A percentile compares a stretch with the other conserved stretches of the same genome.
Conservation (phyloP, 2,797 vertebrate species). For the Thunnus albacares region DNA sequence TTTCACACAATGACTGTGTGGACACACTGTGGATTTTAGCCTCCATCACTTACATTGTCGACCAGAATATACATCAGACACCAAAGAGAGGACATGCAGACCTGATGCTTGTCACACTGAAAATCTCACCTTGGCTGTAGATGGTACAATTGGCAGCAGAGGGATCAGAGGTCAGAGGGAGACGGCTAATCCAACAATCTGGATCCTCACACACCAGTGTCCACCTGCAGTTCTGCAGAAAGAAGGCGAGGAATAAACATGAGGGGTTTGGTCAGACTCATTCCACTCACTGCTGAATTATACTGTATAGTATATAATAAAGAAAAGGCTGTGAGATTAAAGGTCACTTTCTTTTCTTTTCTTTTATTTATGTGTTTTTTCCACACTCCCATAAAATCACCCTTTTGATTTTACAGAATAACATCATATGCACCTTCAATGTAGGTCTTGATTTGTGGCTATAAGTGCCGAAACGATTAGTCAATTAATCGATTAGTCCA, state of each 20-base stretch:
- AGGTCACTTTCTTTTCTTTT: background rate
- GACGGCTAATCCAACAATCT: constrained; percentile 89
- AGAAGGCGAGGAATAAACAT: background rate
- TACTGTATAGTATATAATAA: background rate
- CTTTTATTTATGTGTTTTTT: background rate
- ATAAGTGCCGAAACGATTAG: too few relatives aligned
- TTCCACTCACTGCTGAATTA: background rate
- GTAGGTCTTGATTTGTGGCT: background rate
- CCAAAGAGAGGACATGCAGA: background rate
- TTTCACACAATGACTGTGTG: too few relatives aligned
- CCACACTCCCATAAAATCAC: too few relatives aligned
- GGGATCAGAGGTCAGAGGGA: constrained; percentile 85
- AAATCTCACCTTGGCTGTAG: constrained; percentile 89
- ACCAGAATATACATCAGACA: background rate
- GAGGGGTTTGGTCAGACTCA: background rate
- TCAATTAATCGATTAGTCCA: too few relatives aligned
- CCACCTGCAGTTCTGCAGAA: constrained; percentile 77
- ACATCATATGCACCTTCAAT: background rate
- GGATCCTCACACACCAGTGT: constrained; percentile 88
- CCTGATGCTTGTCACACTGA: too few relatives aligned
- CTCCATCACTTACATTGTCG: background rate
- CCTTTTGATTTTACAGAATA: background rate
- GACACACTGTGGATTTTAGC: too few relatives aligned
- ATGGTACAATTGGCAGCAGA: constrained; percentile 88
- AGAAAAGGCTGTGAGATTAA: background rate